Conservation (phyloP, 1,140 invertebrate species). For the Drosophila orena region DNA sequence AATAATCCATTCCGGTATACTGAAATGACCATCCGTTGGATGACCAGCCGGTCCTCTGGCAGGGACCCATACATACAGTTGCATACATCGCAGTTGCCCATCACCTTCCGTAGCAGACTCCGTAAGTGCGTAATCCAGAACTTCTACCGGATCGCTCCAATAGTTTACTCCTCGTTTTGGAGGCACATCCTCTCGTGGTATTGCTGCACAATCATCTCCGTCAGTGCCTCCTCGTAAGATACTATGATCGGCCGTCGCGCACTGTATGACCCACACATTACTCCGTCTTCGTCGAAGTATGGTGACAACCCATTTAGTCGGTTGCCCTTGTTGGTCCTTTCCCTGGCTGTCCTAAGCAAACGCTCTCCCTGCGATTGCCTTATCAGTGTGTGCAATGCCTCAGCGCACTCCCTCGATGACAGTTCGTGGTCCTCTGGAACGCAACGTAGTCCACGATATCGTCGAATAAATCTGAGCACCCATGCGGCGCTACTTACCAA, state of each 20-base stretch:
- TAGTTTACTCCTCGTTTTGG: conserved; percentile 1
- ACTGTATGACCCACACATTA: not conserved
- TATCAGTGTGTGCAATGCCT: not conserved
- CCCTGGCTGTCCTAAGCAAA: too few species aligned
- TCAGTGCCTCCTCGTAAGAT: not conserved
- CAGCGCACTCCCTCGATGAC: not conserved
- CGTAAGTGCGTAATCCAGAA: not conserved
- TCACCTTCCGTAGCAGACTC: not conserved
- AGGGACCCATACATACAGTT: not conserved
- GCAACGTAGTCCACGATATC: too few species aligned
- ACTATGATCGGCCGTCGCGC: conserved; percentile 1
- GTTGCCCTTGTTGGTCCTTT: too few species aligned
- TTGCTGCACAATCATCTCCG: conserved; percentile 6
- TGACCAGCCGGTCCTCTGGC: not conserved
- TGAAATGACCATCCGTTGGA: not conserved
- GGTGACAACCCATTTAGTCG: not conserved
- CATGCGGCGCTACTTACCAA: not conserved
- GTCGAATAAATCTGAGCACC: too few species aligned
- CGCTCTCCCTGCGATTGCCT: not conserved
- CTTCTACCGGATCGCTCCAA: not conserved
- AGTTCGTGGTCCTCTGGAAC: not conserved
- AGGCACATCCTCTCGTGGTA: conserved; percentile 7
- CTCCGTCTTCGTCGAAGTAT: not conserved
- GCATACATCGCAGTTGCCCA: not conserved
- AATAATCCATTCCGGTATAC: not conserved